Percentiles rank a stretch among this genome's conserved stretches.
Conservation (phyloP, 2,888 invertebrate genomes). For the Hedya salicella region DNA sequence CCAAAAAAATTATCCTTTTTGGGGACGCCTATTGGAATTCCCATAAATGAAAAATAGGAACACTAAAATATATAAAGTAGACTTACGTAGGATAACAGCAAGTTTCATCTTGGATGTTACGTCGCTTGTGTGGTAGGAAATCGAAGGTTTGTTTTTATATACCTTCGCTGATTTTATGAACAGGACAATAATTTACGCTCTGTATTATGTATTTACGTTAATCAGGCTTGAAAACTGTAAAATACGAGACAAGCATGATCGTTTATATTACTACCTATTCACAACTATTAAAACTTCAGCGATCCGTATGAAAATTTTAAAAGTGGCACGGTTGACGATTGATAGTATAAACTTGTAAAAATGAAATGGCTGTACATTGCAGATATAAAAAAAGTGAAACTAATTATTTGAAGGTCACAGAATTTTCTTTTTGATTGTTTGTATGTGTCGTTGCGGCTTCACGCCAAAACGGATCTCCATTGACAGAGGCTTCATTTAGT, state of each 20-base stretch:
- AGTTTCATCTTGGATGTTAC: slow-evolving; percentile 25
- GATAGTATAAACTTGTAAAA: too few species aligned
- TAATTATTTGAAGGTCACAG: too few species aligned
- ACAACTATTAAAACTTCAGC: neutral
- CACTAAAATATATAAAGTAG: neutral
- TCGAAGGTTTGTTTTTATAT: slow-evolving; percentile 10
- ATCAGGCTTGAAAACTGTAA: neutral
- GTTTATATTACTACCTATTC: too few species aligned
- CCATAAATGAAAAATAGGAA: neutral
- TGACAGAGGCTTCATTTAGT: too few species aligned
- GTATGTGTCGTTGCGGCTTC: too few species aligned
- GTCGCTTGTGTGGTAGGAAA: neutral
- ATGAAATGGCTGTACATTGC: too few species aligned
- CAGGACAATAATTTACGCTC: neutral
- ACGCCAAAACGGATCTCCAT: too few species aligned
- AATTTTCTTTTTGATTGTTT: too few species aligned
- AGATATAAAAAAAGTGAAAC: too few species aligned
- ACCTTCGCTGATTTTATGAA: neutral
- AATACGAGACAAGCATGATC: neutral
- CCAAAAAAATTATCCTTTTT: too few species aligned
- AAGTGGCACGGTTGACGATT: too few species aligned
- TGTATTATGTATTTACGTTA: neutral
- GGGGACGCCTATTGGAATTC: too few species aligned
- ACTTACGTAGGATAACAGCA: slow-evolving; percentile 20
- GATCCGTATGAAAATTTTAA: neutral